Conservation (phyloP, 1,140 invertebrate genomes). For the Drosophila ananassae region DNA sequence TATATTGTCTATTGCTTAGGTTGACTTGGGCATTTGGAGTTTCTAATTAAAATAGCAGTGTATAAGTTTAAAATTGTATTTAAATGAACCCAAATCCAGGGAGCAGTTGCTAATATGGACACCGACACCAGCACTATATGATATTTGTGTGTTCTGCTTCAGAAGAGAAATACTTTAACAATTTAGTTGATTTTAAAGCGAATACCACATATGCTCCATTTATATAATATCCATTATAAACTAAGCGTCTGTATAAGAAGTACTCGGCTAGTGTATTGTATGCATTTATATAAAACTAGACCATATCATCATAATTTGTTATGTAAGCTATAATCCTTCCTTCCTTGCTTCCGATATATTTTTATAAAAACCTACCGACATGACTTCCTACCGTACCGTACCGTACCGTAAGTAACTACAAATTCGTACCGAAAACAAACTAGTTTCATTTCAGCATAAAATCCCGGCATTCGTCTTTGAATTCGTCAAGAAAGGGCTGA, state of each 20-base stretch:
- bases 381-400: conserved; percentile 1
- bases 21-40: conserved; percentile 20
- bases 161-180: conserved; percentile 52
- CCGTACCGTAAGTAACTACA: conserved; percentile 15
- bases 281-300: conserved; percentile 62
- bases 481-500: neutral
- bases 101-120: conserved; percentile 55
- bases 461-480: conserved; percentile 4
- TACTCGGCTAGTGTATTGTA: conserved; percentile 27
- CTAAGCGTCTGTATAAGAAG: conserved; percentile 28
- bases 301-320: conserved; percentile 30
- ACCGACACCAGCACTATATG: conserved; percentile 53
- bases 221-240: conserved; percentile 29
- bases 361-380: conserved; percentile 61
- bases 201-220: conserved; percentile 60
- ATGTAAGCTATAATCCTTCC: conserved; percentile 28
- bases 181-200: conserved; percentile 68
- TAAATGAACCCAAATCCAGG: conserved; percentile 19
- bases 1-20: conserved; percentile 35
- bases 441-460: conserved; percentile 20
- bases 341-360: conserved; percentile 20
- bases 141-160: conserved; percentile 16
- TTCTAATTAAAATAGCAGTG: conserved; percentile 18
- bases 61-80: conserved; percentile 6
- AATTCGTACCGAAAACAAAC: conserved; percentile 17